Base-by-base conservation (phyloP, 2,888 invertebrate genomes). In the Sinohyriopsis cumingii region DNA sequence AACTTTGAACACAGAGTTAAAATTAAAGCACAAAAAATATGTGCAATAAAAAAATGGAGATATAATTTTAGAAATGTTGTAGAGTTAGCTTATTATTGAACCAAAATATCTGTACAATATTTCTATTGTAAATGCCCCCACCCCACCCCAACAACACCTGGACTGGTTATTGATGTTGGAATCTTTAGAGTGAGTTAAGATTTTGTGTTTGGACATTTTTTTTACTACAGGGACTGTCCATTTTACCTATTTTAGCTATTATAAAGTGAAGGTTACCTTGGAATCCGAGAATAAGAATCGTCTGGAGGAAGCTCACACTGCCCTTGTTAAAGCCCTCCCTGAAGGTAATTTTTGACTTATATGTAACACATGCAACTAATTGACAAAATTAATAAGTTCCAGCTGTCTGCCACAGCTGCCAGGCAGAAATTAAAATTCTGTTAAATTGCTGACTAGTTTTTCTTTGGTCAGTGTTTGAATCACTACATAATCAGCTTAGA, bases 201-300 rank as follows among this genome's bases (percentile, higher is more conserved):
- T 53, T 54, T 45, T 53, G 45, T 63, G 63, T 5, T 6, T 24
- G 28, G 55, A 54, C 24, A n/a, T 20, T 62, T 45, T 45, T 45
- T 3, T 45, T 45, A 45, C 15, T 45, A 12, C 45, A 45, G 45
- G 45, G 24, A 57, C n/a, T 12, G 15, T 59, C 19, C 54, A 55
- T 56, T 24, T 19, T 62, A 59, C 57, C 63, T 61, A 55, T 78
- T 86, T 45, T 81, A 91, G 90, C 65, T 91, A 91, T 78, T 92
- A 91, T 87, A 90, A 91, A 76, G 92, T 92, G 57, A 91, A 91
- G 79, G 81, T 93, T 24, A 91, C 91, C 3, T 81, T 93, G 66
- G 92, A 93, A 78, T 90, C 92, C 6, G 86, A 88, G 59, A 84
- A 86, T 22, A 75, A 83, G 61, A 83, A 85, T 28, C 74, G 87